phyloP scores from a whole-genome alignment of 2,797 vertebrate species.

The Alfaro cultratus region DNA sequence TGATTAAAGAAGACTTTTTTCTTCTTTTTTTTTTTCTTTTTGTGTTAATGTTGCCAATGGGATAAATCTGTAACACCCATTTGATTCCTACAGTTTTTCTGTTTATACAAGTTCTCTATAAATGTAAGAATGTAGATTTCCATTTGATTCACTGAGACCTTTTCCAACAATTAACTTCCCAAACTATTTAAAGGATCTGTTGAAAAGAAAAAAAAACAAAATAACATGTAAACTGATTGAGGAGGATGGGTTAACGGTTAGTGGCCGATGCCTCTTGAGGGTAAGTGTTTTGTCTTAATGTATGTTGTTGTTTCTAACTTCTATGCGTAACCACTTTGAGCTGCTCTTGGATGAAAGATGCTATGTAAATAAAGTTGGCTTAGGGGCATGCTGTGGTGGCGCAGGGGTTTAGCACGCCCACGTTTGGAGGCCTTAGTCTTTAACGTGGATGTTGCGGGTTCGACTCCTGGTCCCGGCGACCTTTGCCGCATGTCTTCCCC shows the following conservation, averaged over 20 bases:
- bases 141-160: neutral
- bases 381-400: no score
- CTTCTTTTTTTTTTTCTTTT: neutral
- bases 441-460: no score
- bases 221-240: neutral
- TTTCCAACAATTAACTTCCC: neutral
- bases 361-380: no score
- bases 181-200: neutral
- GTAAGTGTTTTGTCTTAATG: neutral
- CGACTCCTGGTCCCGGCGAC: no score
- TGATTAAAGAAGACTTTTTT: neutral
- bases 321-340: no score
- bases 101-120: neutral
- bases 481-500: no score
- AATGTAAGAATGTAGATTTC: neutral
- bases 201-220: neutral
- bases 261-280: neutral
- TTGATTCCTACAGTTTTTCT: neutral
- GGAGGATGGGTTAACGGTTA: neutral
- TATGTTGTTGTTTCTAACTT: no score
- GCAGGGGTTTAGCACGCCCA: no score
- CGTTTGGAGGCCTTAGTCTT: no score
- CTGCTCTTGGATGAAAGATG: no score
- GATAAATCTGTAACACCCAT: neutral
- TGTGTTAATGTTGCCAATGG: neutral